phyloP scores from a whole-genome alignment of 2,888 invertebrate genomes.

The Amiota mariae region DNA sequence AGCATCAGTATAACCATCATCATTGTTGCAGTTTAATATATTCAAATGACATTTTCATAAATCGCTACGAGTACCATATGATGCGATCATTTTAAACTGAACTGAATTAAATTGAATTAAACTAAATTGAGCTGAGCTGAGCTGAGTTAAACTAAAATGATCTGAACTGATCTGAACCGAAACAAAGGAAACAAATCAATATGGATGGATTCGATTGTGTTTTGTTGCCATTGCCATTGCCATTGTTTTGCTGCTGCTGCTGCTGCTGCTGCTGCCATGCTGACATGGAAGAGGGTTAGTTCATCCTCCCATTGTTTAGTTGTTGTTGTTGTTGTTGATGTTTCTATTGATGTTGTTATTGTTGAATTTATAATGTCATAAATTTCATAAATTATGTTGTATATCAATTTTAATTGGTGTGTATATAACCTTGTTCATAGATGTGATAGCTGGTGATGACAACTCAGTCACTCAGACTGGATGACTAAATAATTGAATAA shows the following conservation, averaged over 20 bases:
- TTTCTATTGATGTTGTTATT: neutral
- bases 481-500: neutral
- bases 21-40: no score
- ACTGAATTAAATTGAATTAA: neutral
- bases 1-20: no score
- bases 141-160: neutral
- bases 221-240: neutral
- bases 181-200: neutral
- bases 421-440: neutral
- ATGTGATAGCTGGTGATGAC: neutral
- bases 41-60: slow-evolving; percentile 13
- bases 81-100: neutral
- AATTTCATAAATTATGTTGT: slow-evolving; percentile 25
- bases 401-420: slow-evolving; percentile 25
- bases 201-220: neutral
- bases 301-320: neutral
- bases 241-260: neutral
- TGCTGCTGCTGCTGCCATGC: neutral
- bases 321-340: slow-evolving; percentile 5
- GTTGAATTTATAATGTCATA: slow-evolving; percentile 25
- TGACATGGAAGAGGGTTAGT: neutral
- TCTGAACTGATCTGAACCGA: neutral
- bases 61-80: neutral
- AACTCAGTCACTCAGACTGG: neutral
- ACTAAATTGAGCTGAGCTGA: neutral